Conservation (phyloP, 2,888 invertebrate species). For the Temnothorax unifasciatus region DNA sequence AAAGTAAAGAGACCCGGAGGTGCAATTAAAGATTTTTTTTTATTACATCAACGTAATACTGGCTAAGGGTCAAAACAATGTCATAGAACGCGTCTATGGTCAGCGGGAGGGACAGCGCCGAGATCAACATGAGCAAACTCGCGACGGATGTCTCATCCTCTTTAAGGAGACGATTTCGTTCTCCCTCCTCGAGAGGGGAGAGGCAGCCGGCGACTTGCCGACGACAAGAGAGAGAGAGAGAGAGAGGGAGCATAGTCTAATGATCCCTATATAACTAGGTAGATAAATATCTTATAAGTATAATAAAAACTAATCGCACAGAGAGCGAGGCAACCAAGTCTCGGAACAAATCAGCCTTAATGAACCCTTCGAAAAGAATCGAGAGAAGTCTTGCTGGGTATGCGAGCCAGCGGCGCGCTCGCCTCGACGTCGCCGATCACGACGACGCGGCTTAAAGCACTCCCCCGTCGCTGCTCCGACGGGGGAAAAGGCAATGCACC, state of each 20-base stretch:
- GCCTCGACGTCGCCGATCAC: constrained; percentile 33
- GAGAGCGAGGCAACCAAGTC: constrained; percentile 71
- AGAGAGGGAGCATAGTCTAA: constrained; percentile 68
- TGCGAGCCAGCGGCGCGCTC: constrained; percentile 68
- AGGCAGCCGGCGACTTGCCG: constrained; percentile 47
- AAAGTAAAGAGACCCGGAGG: constrained; percentile 18
- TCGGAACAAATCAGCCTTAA: constrained; percentile 78
- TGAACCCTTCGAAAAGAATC: constrained; percentile 72
- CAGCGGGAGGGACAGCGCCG: constrained; percentile 61
- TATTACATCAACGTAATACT: constrained; percentile 84
- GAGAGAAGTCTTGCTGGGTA: constrained; percentile 64
- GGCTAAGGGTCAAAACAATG: constrained; percentile 79
- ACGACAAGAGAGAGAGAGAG: constrained; percentile 36
- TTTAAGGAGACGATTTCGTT: not conserved
- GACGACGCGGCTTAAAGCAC: not conserved
- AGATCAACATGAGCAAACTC: constrained; percentile 66
- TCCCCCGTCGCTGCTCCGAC: constrained; percentile 9
- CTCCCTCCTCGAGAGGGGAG: constrained; percentile 14
- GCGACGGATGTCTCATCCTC: constrained; percentile 47
- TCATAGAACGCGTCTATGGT: constrained; percentile 80
- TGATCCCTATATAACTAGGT: constrained; percentile 68
- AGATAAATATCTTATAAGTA: constrained; percentile 76
- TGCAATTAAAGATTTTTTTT: constrained; percentile 78
- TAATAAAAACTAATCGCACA: constrained; percentile 73
- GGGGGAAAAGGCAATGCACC: constrained; percentile 16